Conservation (phyloP, 64 coral and sea anemone species). For the Stylophora pistillata region DNA sequence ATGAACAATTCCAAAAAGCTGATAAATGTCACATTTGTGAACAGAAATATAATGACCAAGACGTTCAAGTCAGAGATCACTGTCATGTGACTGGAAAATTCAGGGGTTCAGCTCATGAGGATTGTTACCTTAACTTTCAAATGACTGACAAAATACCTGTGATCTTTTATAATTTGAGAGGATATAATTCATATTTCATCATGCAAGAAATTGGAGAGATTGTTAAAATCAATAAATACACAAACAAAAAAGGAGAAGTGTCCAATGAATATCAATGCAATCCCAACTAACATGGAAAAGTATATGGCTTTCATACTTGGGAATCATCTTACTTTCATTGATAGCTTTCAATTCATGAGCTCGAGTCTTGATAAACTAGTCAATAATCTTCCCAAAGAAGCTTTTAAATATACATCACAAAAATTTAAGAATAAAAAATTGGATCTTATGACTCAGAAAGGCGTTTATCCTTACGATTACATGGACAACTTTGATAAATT, state of each 20-base stretch:
- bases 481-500: not conserved
- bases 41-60: too few species aligned
- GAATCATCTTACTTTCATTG: not conserved
- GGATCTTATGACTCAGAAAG: not conserved
- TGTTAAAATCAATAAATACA: too few species aligned
- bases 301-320: constrained; percentile 1
- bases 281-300: not conserved
- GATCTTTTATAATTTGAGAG: not conserved
- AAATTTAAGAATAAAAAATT: not conserved
- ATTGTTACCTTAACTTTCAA: not conserved
- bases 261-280: not conserved
- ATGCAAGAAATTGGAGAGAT: not conserved
- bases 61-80: too few species aligned
- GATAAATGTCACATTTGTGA: too few species aligned
- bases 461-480: too few species aligned
- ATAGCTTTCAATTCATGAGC: not conserved
- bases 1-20: too few species aligned
- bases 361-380: not conserved
- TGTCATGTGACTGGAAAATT: not conserved
- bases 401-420: not conserved
- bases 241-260: not conserved
- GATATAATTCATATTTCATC: not conserved
- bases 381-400: not conserved
- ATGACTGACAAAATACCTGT: not conserved
- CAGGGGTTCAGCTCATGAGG: not conserved